Conservation (phyloP, 2,888 invertebrate species). For the Iphiclides podalirius region DNA sequence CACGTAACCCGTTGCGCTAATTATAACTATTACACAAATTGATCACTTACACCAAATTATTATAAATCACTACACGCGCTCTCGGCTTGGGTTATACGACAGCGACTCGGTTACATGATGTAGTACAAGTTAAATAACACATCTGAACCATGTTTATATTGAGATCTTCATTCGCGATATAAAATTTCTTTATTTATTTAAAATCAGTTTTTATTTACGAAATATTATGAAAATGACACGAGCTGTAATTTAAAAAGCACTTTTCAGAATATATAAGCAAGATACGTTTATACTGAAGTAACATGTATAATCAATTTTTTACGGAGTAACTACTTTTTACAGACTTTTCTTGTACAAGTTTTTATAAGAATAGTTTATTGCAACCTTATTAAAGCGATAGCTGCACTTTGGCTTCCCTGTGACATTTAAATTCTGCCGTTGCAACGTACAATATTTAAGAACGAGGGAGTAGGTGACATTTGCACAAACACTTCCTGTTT, state of each 20-base stretch:
- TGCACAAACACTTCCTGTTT: neutral
- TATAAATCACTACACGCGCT: conserved; percentile 49
- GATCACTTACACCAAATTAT: conserved; percentile 53
- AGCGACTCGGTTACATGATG: neutral
- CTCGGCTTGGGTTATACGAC: neutral
- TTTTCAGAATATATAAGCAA: no score
- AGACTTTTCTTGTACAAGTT: neutral
- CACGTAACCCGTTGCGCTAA: conserved; percentile 40
- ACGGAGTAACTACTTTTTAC: neutral
- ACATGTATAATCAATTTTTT: no score
- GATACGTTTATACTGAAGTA: no score
- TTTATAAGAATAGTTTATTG: neutral
- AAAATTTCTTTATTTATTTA: no score
- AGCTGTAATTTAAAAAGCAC: no score
- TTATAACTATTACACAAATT: conserved; percentile 63
- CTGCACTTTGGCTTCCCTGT: neutral
- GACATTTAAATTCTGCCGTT: neutral
- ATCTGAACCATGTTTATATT: conserved; percentile 30
- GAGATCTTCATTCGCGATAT: neutral
- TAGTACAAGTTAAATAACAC: conserved; percentile 17
- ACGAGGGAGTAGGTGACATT: neutral
- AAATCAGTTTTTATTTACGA: no score
- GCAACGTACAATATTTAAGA: neutral
- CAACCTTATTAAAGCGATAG: neutral
- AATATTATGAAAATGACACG: no score